Percentiles rank a stretch among this genome's conserved stretches.
Conservation (phyloP, 2,888 invertebrate genomes). For the Drosophila paranaensis region DNA sequence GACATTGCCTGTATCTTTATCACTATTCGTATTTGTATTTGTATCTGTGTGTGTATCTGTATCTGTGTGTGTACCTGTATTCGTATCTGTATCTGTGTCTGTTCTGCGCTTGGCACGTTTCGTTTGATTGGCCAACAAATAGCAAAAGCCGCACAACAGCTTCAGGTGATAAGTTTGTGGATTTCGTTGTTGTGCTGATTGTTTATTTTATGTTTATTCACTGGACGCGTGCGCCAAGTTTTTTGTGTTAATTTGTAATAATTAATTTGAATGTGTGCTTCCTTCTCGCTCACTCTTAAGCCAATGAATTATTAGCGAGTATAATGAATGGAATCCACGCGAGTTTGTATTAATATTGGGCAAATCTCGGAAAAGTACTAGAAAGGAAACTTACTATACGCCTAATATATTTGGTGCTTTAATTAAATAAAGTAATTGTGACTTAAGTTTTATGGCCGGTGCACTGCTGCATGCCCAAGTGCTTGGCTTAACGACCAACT, state of each 20-base stretch:
- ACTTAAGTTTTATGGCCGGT: slow-evolving; percentile 1
- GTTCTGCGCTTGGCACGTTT: slow-evolving; percentile 25
- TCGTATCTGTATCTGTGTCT: slow-evolving; percentile 4
- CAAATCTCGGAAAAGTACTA: slow-evolving; percentile 25
- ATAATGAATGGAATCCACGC: slow-evolving; percentile 20
- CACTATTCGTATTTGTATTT: neutral
- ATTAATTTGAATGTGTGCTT: slow-evolving; percentile 59
- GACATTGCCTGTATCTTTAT: slow-evolving; percentile 14
- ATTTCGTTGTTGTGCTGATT: slow-evolving; percentile 34
- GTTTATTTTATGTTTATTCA: slow-evolving; percentile 49
- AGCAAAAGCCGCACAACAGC: slow-evolving; percentile 36
- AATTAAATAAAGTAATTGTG: neutral
- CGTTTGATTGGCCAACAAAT: slow-evolving; percentile 54
- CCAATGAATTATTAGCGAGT: slow-evolving; percentile 55
- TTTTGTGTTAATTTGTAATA: slow-evolving; percentile 69
- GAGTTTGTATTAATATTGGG: slow-evolving; percentile 6
- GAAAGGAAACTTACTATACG: neutral
- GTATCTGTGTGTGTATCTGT: neutral
- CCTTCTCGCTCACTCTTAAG: slow-evolving; percentile 3
- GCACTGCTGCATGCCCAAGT: slow-evolving; percentile 47
- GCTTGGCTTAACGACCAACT: slow-evolving; percentile 27
- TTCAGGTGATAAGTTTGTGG: slow-evolving; percentile 50
- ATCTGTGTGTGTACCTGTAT: neutral
- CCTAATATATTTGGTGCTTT: neutral
- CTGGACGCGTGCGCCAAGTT: slow-evolving; percentile 56